A percentile compares a stretch with the other conserved stretches of the same genome.
Evolutionary conservation across 2,113 vertebrate genomes (phyloP).

Genomic region (Brachirus orientalis): DNA sequence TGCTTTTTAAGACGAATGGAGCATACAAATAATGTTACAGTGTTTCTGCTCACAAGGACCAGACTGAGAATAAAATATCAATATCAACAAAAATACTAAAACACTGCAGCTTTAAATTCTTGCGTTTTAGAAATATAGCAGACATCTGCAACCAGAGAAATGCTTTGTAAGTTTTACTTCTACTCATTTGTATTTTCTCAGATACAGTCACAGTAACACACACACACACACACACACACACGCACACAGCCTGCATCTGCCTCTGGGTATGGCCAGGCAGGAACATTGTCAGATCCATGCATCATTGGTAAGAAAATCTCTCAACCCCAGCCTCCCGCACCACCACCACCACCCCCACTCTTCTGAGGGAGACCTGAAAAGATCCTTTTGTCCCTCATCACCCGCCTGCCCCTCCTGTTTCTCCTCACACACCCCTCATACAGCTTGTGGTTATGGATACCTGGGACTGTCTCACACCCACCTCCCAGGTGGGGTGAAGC

Average conservation of each 20-base stretch:
- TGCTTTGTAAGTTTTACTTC: constrained; percentile 16
- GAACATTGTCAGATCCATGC: constrained; percentile 82
- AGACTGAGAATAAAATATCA: no score
- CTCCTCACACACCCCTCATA: constrained; percentile 52
- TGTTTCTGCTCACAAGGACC: no score
- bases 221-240: constrained; percentile 13
- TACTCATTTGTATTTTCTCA: constrained; percentile 33
- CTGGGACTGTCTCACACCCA: constrained; percentile 65
- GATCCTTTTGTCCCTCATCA: constrained; percentile 81
- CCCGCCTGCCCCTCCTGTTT: constrained; percentile 25
- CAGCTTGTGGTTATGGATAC: constrained; percentile 74
- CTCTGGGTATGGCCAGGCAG: constrained; percentile 69
- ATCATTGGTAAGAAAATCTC: constrained; percentile 84
- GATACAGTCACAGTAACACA: constrained; percentile 31
- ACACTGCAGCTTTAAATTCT: not conserved
- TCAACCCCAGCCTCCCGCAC: constrained; percentile 29
- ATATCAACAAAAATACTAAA: no score
- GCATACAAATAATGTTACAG: no score
- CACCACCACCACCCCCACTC: constrained; percentile 39
- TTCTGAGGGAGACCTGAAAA: constrained; percentile 78
- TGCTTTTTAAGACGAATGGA: no score
- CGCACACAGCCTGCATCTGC: constrained; percentile 56
- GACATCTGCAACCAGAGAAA: not conserved
- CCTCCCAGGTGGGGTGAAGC: constrained; percentile 54
- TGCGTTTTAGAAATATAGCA: no score